A percentile compares a stretch with the other conserved stretches of the same genome.
These are phyloP conservation scores for Peribatodes rhomboidaria DNA, from an alignment of 2,888 invertebrate species.

Conservation along the genomic window DNA sequence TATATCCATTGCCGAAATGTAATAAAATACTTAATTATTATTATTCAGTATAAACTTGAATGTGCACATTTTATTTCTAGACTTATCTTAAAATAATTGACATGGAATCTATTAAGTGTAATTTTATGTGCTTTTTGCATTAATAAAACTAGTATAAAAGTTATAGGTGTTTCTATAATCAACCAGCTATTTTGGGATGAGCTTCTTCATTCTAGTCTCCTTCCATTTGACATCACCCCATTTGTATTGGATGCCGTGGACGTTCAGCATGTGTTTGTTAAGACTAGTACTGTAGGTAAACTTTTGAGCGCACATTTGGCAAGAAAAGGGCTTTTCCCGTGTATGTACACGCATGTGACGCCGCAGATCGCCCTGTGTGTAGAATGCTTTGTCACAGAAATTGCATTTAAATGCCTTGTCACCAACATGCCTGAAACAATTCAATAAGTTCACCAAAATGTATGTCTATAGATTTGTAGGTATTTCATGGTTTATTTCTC, in stretches of 20 bases:
- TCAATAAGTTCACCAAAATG: background rate
- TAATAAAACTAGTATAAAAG: slow-evolving; percentile 37
- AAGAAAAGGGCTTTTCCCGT: slow-evolving; percentile 75
- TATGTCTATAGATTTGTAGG: background rate
- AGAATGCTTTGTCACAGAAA: slow-evolving; percentile 69
- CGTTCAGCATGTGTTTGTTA: slow-evolving; percentile 78
- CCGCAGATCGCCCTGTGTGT: slow-evolving; percentile 70
- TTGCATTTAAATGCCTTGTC: slow-evolving; percentile 75
- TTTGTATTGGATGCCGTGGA: slow-evolving; percentile 75
- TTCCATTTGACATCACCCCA: slow-evolving; percentile 69
- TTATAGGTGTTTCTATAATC: slow-evolving; percentile 30
- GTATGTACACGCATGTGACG: slow-evolving; percentile 77
- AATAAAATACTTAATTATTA: slow-evolving; percentile 11
- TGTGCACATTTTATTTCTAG: slow-evolving; percentile 44
- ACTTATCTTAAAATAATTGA: slow-evolving; percentile 49
- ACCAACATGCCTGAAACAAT: slow-evolving; percentile 72
- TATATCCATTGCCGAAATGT: slow-evolving; percentile 2
- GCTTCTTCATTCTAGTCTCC: slow-evolving; percentile 48
- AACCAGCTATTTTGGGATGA: slow-evolving; percentile 41
- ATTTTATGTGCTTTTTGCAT: slow-evolving; percentile 47
- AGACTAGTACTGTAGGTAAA: slow-evolving; percentile 79
- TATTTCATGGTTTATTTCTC: background rate
- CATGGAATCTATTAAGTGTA: slow-evolving; percentile 48
- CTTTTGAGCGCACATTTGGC: slow-evolving; percentile 72
- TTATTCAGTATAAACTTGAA: slow-evolving; percentile 36